Evolutionary conservation across 2,113 vertebrate genomes (phyloP).

Genomic region (Tachycineta bicolor): DNA sequence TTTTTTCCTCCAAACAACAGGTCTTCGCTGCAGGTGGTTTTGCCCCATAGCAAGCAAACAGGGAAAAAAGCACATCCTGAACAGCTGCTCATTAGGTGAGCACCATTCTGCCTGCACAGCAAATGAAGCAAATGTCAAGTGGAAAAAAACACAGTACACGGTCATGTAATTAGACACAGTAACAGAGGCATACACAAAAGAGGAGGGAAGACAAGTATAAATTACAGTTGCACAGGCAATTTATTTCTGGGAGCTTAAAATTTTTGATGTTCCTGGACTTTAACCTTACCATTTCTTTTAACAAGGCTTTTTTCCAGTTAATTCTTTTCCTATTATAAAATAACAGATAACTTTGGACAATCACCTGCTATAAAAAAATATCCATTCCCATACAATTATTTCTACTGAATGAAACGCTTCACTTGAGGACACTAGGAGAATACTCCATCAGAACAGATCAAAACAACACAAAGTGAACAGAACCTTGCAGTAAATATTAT

Average conservation of each 20-base stretch:
- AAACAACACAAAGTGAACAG: background rate
- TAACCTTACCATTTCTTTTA: background rate
- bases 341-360: background rate
- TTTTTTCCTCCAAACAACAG: constrained; percentile 17
- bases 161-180: background rate
- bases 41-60: background rate
- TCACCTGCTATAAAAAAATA: background rate
- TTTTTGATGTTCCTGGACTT: constrained; percentile 14
- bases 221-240: constrained; percentile 13
- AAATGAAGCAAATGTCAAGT: constrained; percentile 14
- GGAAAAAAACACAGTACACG: background rate
- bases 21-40: background rate
- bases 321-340: background rate
- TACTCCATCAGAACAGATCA: background rate
- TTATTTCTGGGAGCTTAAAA: background rate
- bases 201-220: constrained; percentile 31
- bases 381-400: background rate
- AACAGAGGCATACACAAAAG: background rate
- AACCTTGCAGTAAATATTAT: fast-evolving
- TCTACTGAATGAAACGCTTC: background rate
- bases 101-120: background rate
- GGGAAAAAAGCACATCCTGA: background rate
- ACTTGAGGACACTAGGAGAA: background rate
- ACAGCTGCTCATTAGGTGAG: constrained; percentile 56
- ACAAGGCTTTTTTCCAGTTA: background rate